Evolutionary conservation across 2,888 invertebrate species (phyloP).

Genomic region (Eupithecia exiguata): DNA sequence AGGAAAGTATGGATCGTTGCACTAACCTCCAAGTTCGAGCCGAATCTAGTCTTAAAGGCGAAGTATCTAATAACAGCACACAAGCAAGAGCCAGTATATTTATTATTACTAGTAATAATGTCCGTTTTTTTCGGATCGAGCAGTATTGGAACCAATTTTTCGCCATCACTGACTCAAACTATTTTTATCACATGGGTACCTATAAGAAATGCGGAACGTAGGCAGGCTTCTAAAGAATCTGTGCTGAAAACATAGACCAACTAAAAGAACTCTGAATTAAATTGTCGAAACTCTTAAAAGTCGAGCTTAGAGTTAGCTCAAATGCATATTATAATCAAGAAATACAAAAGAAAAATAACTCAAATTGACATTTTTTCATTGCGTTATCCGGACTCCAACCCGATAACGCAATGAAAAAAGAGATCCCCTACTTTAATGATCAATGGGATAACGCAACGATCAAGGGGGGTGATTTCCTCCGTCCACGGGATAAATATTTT

Average conservation of each 20-base stretch:
- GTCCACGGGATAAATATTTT: too few species aligned
- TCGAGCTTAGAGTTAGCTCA: too few species aligned
- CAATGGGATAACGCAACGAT: too few species aligned
- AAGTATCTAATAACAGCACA: neutral
- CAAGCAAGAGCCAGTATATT: neutral
- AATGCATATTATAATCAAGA: too few species aligned
- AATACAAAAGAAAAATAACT: too few species aligned
- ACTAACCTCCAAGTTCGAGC: neutral
- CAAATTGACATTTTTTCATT: too few species aligned
- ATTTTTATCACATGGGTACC: neutral
- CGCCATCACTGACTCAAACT: neutral
- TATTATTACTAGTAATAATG: neutral
- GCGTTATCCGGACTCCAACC: too few species aligned
- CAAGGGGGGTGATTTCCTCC: too few species aligned
- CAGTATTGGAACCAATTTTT: conserved; percentile 1
- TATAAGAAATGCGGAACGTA: neutral
- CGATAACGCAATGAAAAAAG: too few species aligned
- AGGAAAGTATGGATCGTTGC: neutral
- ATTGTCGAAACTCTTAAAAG: too few species aligned
- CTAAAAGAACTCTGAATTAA: too few species aligned
- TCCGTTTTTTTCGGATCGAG: neutral
- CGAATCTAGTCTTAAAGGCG: neutral
- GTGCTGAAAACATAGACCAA: neutral
- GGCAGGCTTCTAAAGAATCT: neutral
- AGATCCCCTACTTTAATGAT: too few species aligned